Percentiles rank a stretch among this genome's conserved stretches.
Evolutionary conservation across 1,140 invertebrate species (phyloP).

Genomic region (Brachionus plicatilis): DNA sequence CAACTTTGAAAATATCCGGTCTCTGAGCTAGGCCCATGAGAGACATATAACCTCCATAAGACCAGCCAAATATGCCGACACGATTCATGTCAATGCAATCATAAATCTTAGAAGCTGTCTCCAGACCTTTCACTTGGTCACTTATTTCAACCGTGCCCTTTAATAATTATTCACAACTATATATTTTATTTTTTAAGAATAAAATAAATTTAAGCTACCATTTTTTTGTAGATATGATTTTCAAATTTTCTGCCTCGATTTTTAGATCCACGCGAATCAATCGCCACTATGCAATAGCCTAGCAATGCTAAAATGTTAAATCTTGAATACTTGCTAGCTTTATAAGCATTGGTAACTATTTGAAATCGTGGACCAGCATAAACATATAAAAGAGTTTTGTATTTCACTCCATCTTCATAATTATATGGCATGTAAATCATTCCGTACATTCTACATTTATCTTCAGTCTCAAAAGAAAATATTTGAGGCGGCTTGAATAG

Average conservation of each 20-base stretch:
- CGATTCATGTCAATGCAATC: slow-evolving; percentile 83
- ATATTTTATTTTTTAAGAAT: neutral
- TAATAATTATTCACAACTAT: too few species aligned
- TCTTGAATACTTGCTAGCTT: slow-evolving; percentile 70
- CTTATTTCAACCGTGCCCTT: slow-evolving; percentile 83
- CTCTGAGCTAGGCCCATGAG: slow-evolving; percentile 58
- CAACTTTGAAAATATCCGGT: slow-evolving; percentile 61
- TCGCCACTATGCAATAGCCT: slow-evolving; percentile 88
- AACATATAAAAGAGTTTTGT: slow-evolving; percentile 89
- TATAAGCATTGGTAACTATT: slow-evolving; percentile 89
- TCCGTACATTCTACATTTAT: slow-evolving; percentile 65
- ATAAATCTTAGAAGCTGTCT: slow-evolving; percentile 73
- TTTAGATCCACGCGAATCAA: slow-evolving; percentile 88
- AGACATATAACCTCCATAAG: slow-evolving; percentile 70
- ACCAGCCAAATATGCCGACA: slow-evolving; percentile 95
- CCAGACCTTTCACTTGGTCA: slow-evolving; percentile 90
- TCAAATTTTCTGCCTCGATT: slow-evolving; percentile 87
- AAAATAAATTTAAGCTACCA: slow-evolving; percentile 60
- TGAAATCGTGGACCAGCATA: slow-evolving; percentile 97
- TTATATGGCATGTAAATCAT: slow-evolving; percentile 84
- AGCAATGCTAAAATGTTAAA: slow-evolving; percentile 91
- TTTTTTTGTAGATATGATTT: slow-evolving; percentile 73
- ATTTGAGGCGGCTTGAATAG: slow-evolving; percentile 62
- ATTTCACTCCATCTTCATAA: slow-evolving; percentile 68
- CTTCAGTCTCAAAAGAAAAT: slow-evolving; percentile 67